Conservation (phyloP, 53 echinoderm and acorn worm species). For the Arbacia lixula region DNA sequence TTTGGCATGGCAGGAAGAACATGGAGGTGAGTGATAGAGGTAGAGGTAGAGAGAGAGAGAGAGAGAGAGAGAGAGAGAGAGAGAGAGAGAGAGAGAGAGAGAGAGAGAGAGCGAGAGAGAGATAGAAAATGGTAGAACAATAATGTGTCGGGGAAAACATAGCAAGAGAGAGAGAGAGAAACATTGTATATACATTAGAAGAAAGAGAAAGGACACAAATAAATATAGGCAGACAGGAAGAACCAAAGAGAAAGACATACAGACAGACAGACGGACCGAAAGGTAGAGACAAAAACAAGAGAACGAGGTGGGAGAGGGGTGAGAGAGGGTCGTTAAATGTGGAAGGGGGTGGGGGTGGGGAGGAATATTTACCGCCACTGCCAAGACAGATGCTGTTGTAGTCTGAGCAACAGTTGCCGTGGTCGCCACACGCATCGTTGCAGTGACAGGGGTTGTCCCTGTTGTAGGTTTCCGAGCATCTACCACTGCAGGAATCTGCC, state of each 20-base stretch:
- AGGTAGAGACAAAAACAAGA: background rate
- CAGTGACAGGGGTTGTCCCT: background rate
- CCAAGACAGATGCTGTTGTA: background rate
- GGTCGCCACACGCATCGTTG: background rate
- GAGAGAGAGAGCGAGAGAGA: background rate
- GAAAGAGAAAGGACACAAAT: background rate
- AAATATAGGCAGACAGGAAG: background rate
- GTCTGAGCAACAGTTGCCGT: slow-evolving; percentile 8
- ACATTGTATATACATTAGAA: background rate
- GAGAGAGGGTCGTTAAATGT: background rate
- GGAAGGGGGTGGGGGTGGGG: background rate
- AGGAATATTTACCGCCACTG: background rate
- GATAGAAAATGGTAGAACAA: no score
- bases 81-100: background rate
- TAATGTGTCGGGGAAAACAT: background rate
- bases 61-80: background rate
- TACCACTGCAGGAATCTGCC: background rate
- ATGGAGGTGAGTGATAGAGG: background rate
- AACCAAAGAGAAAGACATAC: background rate
- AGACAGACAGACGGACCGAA: background rate
- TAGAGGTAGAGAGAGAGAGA: background rate
- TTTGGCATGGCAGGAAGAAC: no score
- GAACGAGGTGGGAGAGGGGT: background rate
- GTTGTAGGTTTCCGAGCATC: background rate
- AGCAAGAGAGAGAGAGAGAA: background rate